phyloP scores from a whole-genome alignment of 35 echinoderm and acorn worm species.

The Lytechinus pictus region DNA sequence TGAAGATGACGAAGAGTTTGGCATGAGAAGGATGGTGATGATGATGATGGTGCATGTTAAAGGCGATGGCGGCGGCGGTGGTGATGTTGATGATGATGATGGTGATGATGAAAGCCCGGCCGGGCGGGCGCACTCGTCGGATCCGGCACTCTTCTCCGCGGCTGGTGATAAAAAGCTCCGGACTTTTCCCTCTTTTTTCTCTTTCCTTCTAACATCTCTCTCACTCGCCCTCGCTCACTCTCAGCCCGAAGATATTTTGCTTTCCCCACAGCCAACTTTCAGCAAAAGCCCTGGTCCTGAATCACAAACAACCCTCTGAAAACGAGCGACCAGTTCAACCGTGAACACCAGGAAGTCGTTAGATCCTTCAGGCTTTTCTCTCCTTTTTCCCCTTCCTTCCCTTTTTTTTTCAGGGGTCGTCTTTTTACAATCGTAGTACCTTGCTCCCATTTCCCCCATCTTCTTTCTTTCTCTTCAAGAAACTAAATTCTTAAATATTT shows the following conservation, averaged over 20 bases:
- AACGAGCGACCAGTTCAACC: conserved; percentile 36
- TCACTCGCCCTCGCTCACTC: conserved; percentile 26
- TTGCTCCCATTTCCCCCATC: conserved; percentile 29
- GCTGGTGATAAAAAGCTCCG: neutral
- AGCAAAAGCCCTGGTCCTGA: conserved; percentile 43
- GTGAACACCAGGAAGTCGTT: conserved; percentile 38
- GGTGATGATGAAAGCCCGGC: conserved; percentile 29
- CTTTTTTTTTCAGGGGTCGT: neutral
- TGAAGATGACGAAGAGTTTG: neutral
- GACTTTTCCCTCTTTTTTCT: neutral
- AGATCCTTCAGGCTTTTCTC: conserved; percentile 38
- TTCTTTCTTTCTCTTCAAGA: conserved; percentile 18
- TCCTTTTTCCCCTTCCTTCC: neutral
- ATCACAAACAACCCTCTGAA: conserved; percentile 42
- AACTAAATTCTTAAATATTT: neutral
- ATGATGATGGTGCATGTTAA: conserved; percentile 5
- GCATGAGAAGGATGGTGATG: conserved; percentile 5
- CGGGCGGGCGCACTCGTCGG: conserved; percentile 26
- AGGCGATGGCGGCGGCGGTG: conserved; percentile 28
- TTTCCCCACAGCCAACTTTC: conserved; percentile 46
- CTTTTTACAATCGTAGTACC: conserved; percentile 31
- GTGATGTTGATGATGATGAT: neutral
- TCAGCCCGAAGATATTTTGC: conserved; percentile 24
- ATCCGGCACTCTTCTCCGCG: conserved; percentile 18
- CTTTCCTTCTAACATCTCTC: neutral